These are phyloP conservation scores for Ictalurus punctatus DNA, from an alignment of 2,113 vertebrate genomes.

Conservation along the genomic window DNA sequence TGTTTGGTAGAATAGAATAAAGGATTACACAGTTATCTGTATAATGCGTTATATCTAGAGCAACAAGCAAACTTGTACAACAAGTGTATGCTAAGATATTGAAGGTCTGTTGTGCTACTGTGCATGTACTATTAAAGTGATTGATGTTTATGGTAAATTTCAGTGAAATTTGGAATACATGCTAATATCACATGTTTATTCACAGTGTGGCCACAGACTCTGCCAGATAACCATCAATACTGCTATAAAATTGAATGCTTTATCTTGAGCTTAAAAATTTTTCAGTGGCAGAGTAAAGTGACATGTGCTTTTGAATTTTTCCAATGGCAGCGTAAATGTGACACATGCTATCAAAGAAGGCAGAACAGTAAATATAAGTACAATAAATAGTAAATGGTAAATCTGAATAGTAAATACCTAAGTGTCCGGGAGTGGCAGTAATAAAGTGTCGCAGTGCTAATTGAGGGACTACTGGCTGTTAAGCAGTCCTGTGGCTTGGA, in stretches of 20 bases:
- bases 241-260: background rate
- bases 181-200: constrained; percentile 1
- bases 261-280: background rate
- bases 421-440: too few species aligned
- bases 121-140: background rate
- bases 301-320: background rate
- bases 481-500: too few species aligned
- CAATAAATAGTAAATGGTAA: too few species aligned
- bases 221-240: background rate
- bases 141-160: constrained; percentile 36
- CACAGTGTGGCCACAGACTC: background rate
- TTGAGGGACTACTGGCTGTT: too few species aligned
- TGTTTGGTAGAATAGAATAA: background rate
- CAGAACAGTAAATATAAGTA: too few species aligned
- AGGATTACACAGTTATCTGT: background rate
- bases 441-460: too few species aligned
- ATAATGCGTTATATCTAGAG: background rate
- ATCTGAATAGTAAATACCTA: too few species aligned
- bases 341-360: too few species aligned
- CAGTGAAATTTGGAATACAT: constrained; percentile 8
- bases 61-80: background rate
- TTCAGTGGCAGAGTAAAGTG: too few species aligned
- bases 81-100: background rate
- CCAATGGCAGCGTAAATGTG: too few species aligned
- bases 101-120: background rate